Percentiles rank a stretch among this genome's conserved stretches.
Conservation (phyloP, 1,140 invertebrate species). For the Caenorhabditis inopinata region DNA sequence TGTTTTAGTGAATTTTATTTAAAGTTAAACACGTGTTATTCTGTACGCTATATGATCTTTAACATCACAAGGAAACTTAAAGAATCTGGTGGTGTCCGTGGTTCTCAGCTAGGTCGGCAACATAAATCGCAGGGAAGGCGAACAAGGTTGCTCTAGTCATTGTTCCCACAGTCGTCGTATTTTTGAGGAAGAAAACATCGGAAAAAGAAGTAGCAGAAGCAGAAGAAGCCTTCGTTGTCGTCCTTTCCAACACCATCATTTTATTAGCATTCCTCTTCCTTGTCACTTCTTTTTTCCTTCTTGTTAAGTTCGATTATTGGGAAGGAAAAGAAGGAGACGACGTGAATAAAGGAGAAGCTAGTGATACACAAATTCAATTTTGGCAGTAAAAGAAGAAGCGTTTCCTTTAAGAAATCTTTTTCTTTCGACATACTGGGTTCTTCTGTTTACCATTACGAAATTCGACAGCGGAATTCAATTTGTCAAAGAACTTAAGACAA, state of each 20-base stretch:
- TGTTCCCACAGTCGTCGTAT: neutral
- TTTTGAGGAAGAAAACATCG: no score
- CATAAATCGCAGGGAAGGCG: no score
- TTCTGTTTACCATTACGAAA: no score
- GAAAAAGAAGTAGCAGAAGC: neutral
- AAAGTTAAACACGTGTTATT: no score
- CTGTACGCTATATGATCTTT: no score
- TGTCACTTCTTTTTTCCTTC: conserved; percentile 2
- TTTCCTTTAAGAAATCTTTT: neutral
- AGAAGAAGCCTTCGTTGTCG: neutral
- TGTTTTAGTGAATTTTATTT: no score
- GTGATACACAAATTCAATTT: conserved; percentile 1
- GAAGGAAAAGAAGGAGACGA: neutral
- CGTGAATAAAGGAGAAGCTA: neutral
- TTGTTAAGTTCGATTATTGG: conserved; percentile 31
- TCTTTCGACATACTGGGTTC: no score
- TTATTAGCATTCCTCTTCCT: conserved; percentile 29
- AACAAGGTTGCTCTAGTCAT: neutral
- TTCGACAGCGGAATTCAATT: no score
- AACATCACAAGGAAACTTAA: neutral
- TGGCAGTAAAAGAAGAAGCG: neutral
- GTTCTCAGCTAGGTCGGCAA: no score
- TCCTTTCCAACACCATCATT: neutral
- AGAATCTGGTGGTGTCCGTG: no score
- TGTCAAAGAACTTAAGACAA: no score